Conservation (phyloP, 2,888 invertebrate genomes). For the Cistogaster globosa region DNA sequence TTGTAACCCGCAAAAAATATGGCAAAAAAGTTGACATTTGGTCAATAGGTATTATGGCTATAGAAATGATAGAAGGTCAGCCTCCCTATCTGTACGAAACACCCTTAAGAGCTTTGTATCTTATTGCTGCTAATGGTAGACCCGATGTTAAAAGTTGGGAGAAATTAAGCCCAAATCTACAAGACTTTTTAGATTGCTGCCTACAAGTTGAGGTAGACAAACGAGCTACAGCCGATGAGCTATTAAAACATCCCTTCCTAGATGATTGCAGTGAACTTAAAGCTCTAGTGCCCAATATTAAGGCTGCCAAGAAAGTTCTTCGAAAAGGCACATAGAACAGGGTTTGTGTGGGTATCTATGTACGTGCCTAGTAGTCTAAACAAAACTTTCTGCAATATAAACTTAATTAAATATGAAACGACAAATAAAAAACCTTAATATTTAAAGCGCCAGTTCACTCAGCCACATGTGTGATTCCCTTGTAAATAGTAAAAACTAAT, state of each 20-base stretch:
- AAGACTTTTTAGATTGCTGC: slow-evolving; percentile 93
- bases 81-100: slow-evolving; percentile 98
- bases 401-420: slow-evolving; percentile 18
- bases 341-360: slow-evolving; percentile 69
- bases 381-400: slow-evolving; percentile 2
- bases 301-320: slow-evolving; percentile 94
- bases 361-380: slow-evolving; percentile 66
- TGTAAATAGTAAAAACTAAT: slow-evolving; percentile 60
- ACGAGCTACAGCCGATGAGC: slow-evolving; percentile 92
- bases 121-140: slow-evolving; percentile 97
- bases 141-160: slow-evolving; percentile 94
- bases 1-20: slow-evolving; percentile 96
- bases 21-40: slow-evolving; percentile 97
- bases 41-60: slow-evolving; percentile 99
- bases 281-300: slow-evolving; percentile 93
- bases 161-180: slow-evolving; percentile 89
- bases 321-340: slow-evolving; percentile 73
- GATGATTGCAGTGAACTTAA: slow-evolving; percentile 92
- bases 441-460: slow-evolving; percentile 56
- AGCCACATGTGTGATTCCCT: slow-evolving; percentile 62
- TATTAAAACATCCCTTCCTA: slow-evolving; percentile 95
- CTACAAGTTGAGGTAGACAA: slow-evolving; percentile 95
- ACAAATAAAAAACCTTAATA: slow-evolving; percentile 24
- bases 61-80: slow-evolving; percentile 96
- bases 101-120: slow-evolving; percentile 94